Evolutionary conservation across 2,888 invertebrate genomes (phyloP), one percentile per base, ranked within the genome.

Genomic region (Pyralis farinalis): DNA sequence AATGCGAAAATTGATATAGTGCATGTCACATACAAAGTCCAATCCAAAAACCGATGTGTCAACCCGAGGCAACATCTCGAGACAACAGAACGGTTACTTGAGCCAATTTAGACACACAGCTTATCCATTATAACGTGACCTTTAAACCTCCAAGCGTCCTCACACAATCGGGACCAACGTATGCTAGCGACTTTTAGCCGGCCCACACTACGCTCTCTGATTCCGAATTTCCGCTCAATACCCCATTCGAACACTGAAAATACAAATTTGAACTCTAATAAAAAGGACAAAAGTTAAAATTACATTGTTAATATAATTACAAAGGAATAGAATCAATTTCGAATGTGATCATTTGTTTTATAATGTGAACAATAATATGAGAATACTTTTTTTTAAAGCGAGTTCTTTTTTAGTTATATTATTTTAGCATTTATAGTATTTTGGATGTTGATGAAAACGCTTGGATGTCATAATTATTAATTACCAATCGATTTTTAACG

Each of bases 161-260:
- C 47, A 62, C 55, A 56, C 55, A 47, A 53, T 46, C 47, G 55
- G 40, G 57, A 79, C 22, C 86, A 63, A 55, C 44, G 60, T 71
- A 74, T 37, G 47, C 47, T 79, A 77, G 86, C 44, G 49, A 48
- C 46, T 35, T 64, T 71, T 67, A 68, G 61, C 63, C 73, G 61
- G 62, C 75, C 76, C 71, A 80, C 78, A 71, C 73, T 72, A 64
- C 69, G 63, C 75, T 60, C 76, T 74, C 71, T 83, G 84, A 85
- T 85, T 78, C 78, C 71, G 67, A 65, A 73, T 79, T 85, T 88
- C 87, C 87, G 86, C 70, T 75, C 62, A 63, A 72, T 80, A 73
- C 80, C 81, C 82, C 78, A 72, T 57, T 66, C 58, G 50, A 66
- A 53, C 49, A 47, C 44, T 12, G 47, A 44, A 40, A 42, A 48